Evolutionary conservation across 2,888 invertebrate species (phyloP).

Genomic region (Caenorhabditis drosophilae): DNA sequence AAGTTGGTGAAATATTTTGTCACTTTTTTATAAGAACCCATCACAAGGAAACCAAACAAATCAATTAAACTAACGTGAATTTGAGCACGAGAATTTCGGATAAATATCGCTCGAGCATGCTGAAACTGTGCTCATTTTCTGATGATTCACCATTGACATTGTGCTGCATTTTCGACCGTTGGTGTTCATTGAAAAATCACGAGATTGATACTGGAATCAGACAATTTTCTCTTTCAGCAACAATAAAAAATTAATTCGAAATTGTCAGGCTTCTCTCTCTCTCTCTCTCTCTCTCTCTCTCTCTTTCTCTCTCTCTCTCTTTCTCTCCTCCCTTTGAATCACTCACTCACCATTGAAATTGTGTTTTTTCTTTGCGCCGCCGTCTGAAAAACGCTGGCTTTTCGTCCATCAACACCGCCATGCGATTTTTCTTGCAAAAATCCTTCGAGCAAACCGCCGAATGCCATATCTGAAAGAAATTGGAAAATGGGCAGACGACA

Average conservation of each 20-base stretch:
- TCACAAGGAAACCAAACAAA: no score
- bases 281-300: no score
- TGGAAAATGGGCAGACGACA: no score
- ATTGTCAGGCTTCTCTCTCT: no score
- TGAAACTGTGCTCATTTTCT: slow-evolving; percentile 28
- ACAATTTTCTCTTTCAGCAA: no score
- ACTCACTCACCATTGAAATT: slow-evolving; percentile 19
- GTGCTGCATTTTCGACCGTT: slow-evolving; percentile 19
- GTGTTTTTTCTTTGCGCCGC: slow-evolving; percentile 22
- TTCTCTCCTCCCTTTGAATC: neutral
- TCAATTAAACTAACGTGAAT: no score
- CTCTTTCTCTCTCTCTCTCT: no score
- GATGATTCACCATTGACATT: slow-evolving; percentile 34
- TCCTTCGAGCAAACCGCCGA: slow-evolving; percentile 39
- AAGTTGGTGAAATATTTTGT: no score
- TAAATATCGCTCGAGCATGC: slow-evolving; percentile 23
- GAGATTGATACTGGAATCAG: slow-evolving; percentile 22
- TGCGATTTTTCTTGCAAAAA: slow-evolving; percentile 40
- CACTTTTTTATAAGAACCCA: no score
- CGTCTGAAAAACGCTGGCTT: slow-evolving; percentile 22
- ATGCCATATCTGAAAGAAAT: no score
- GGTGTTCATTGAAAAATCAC: slow-evolving; percentile 5
- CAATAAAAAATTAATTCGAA: no score
- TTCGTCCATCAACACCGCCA: slow-evolving; percentile 19
- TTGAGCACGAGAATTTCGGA: slow-evolving; percentile 29